Evolutionary conservation across 2,888 invertebrate species (phyloP).

Genomic region (Parapristionchus giblindavisi): DNA sequence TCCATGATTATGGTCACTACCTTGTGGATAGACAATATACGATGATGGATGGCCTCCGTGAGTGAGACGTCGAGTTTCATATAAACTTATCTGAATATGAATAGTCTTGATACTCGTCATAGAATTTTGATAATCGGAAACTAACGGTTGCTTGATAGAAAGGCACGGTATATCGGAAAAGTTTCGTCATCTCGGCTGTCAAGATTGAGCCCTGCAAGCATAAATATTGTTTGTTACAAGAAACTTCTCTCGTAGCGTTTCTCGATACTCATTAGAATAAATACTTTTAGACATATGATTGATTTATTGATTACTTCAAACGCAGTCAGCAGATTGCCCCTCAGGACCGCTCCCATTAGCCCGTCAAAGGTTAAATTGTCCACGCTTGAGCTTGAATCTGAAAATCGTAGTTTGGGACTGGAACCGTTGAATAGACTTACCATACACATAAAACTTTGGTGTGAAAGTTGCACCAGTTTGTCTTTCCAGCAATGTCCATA

Average conservation of each 20-base stretch:
- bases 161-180: conserved; percentile 18
- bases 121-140: too few species aligned
- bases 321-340: conserved; percentile 3
- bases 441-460: conserved; percentile 7
- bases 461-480: background rate
- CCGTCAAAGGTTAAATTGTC: conserved; percentile 17
- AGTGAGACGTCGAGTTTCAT: background rate
- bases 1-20: too few species aligned
- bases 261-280: background rate
- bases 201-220: too few species aligned
- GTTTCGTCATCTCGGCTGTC: conserved; percentile 1
- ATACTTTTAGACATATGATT: background rate
- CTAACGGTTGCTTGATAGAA: conserved; percentile 4
- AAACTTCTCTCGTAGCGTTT: too few species aligned
- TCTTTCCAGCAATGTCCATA: background rate
- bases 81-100: background rate
- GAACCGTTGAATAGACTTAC: background rate
- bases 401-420: background rate
- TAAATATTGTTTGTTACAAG: too few species aligned
- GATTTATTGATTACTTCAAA: background rate
- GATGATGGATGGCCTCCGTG: background rate
- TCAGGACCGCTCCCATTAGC: background rate
- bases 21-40: conserved; percentile 22
- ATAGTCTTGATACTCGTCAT: background rate
- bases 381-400: conserved; percentile 6